Evolutionary conservation across 2,888 invertebrate genomes (phyloP).

Genomic region (Campoplex nolae): DNA sequence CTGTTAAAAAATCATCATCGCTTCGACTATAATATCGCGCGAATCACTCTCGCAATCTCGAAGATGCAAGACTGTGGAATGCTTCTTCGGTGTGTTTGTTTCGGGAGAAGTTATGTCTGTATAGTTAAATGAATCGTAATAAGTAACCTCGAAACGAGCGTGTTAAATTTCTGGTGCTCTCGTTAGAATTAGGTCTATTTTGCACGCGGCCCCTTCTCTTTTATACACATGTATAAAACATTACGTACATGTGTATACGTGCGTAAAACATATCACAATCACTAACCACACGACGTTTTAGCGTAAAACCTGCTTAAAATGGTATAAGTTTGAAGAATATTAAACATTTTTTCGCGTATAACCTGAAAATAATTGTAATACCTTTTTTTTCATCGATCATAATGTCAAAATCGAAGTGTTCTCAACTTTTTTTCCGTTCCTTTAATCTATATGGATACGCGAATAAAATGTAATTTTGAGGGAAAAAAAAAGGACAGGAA

Average conservation of each 20-base stretch:
- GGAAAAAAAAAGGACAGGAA: background rate
- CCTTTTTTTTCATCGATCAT: constrained; percentile 5
- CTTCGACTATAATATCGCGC: background rate
- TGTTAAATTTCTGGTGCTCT: constrained; percentile 54
- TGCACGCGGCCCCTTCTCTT: constrained; percentile 67
- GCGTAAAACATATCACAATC: constrained; percentile 6
- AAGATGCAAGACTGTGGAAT: background rate
- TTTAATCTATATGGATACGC: background rate
- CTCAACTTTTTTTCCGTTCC: background rate
- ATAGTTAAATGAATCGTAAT: constrained; percentile 23
- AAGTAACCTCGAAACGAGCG: constrained; percentile 46
- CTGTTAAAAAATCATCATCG: background rate
- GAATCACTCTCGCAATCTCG: background rate
- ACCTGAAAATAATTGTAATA: constrained; percentile 4
- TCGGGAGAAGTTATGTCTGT: background rate
- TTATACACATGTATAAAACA: background rate
- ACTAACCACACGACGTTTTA: constrained; percentile 8
- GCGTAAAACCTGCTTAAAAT: no score
- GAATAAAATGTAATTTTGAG: background rate
- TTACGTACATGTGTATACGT: background rate
- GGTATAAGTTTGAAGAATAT: background rate
- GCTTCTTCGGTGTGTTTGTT: background rate
- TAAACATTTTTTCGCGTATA: background rate
- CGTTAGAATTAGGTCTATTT: constrained; percentile 68
- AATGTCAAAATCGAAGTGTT: background rate